Evolutionary conservation across 2,888 invertebrate genomes (phyloP), one percentile per base, ranked within the genome.

Genomic region (Rhodophaea formosa): DNA sequence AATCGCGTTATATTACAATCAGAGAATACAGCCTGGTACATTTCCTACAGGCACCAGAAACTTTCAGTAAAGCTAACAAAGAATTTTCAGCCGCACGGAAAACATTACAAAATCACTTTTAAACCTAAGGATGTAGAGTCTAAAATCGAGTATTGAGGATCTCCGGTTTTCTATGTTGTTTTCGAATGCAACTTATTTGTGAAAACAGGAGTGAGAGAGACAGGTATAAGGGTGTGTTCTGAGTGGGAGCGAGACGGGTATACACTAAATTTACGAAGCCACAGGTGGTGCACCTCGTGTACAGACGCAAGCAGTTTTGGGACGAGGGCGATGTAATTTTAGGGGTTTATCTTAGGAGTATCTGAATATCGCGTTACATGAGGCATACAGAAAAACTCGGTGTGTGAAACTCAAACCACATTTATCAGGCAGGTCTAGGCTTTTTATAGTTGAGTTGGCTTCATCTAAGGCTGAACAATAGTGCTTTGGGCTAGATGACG

Each of bases 141-240:
- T 58, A 57, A 56, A 64, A 60, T 70, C 68, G 61, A 66, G 68
- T 75, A 73, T 15, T 14, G 30, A 42, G n/a, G 14, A 43, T 42
- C 39, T 42, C 15, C 39, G 15, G 80, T 87, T 88, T 88, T 89
- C 85, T 88, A 85, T 88, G 84, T 89, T 89, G 90, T 89, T 90
- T 91, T 89, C 84, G 87, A 88, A 87, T 87, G 84, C 84, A 88
- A 88, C 84, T 89, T 90, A 90, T 91, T 90, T 89, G 90, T 88
- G 88, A 89, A 88, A 91, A 89, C 89, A 87, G 74, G 86, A 78
- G 70, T 57, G 75, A 89, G 63, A 52, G 84, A 78, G 86, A 86
- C 39, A 58, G 76, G 39, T 63, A 61, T 70, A 74, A 59, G 54
- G 58, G 64, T 66, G 61, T 61, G 57, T 47, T 42, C 55, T 64